Conservation (phyloP, 2,888 invertebrate genomes). For the Ornithoptera alexandrae region DNA sequence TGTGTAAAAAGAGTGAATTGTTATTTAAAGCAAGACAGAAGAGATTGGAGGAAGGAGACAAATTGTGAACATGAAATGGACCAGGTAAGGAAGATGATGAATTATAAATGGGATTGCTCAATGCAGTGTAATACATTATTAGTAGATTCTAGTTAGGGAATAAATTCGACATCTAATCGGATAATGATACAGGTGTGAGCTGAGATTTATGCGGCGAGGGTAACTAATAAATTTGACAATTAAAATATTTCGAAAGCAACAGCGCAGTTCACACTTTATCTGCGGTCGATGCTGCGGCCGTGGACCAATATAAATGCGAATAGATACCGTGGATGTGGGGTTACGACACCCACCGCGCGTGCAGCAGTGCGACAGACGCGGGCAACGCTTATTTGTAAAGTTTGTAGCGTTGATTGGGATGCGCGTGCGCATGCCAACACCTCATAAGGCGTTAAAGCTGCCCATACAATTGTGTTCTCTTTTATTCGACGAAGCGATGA, state of each 20-base stretch:
- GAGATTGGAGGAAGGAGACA: no score
- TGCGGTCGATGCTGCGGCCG: not conserved
- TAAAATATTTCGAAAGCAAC: constrained; percentile 20
- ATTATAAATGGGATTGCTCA: no score
- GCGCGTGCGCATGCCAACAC: constrained; percentile 19
- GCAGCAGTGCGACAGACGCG: constrained; percentile 13
- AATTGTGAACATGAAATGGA: no score
- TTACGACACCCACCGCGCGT: constrained; percentile 25
- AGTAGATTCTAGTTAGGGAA: not conserved
- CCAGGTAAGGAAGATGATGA: no score
- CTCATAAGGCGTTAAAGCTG: constrained; percentile 7
- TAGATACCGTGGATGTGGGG: not conserved
- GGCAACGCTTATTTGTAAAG: constrained; percentile 24
- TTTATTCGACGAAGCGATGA: no score
- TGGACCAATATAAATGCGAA: constrained; percentile 21
- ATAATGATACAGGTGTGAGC: constrained; percentile 16
- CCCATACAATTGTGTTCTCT: constrained; percentile 1
- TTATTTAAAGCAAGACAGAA: no score
- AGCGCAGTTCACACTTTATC: constrained; percentile 20
- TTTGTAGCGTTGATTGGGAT: constrained; percentile 25
- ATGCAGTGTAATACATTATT: no score
- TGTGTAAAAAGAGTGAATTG: no score
- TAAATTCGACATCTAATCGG: constrained; percentile 16
- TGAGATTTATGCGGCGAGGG: constrained; percentile 13
- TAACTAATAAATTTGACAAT: constrained; percentile 22